These are phyloP conservation scores for Andrena marginata DNA, from an alignment of 2,888 invertebrate genomes.

Conservation along the genomic window DNA sequence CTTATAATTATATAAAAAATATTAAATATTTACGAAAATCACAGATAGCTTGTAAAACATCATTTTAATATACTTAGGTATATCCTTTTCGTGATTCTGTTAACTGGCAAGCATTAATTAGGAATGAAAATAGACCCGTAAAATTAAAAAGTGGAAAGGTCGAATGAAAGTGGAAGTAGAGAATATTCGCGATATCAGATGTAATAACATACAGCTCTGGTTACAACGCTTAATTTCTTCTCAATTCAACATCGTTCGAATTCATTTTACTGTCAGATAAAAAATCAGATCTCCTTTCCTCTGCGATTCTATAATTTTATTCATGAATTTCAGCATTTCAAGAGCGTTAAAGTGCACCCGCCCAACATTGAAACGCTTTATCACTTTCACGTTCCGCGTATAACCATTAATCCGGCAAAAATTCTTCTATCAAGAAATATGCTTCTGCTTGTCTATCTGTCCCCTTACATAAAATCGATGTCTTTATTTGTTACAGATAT, in stretches of 20 bases:
- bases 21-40: background rate
- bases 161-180: background rate
- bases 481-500: background rate
- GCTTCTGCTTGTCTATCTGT: background rate
- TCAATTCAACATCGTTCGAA: slow-evolving; percentile 5
- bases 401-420: background rate
- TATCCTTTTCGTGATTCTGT: background rate
- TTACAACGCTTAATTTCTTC: slow-evolving; percentile 15
- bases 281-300: background rate
- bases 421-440: background rate
- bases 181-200: background rate
- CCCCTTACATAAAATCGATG: background rate
- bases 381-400: slow-evolving; percentile 3
- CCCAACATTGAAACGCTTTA: slow-evolving; percentile 7
- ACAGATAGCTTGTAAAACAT: no score
- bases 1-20: background rate
- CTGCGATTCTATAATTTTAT: slow-evolving; percentile 16
- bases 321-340: slow-evolving; percentile 18
- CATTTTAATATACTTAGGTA: background rate
- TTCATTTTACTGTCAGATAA: slow-evolving; percentile 24
- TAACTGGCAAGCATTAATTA: background rate
- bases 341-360: background rate
- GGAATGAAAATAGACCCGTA: background rate
- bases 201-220: slow-evolving; percentile 5
- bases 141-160: background rate